Conservation (phyloP, 2,888 invertebrate genomes). For the Eupithecia subfuscata region DNA sequence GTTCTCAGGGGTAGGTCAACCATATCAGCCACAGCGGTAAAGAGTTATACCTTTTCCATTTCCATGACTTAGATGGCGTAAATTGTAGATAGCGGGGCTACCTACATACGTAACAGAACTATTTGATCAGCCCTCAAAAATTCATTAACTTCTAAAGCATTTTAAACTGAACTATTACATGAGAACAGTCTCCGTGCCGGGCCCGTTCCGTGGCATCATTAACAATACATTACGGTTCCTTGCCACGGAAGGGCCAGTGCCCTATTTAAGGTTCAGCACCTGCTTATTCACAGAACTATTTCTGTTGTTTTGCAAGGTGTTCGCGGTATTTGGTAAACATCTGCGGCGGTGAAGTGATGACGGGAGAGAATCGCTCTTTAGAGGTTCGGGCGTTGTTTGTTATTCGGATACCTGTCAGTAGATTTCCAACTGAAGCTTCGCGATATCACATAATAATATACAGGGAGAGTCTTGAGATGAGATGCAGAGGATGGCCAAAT, state of each 20-base stretch:
- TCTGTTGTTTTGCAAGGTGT: slow-evolving; percentile 22
- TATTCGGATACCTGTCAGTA: neutral
- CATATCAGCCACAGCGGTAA: neutral
- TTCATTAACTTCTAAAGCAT: neutral
- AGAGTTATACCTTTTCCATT: neutral
- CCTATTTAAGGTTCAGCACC: slow-evolving; percentile 37
- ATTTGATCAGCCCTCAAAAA: neutral
- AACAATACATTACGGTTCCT: slow-evolving; percentile 28
- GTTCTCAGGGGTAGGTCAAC: neutral
- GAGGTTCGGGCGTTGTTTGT: neutral
- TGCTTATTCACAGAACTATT: slow-evolving; percentile 29
- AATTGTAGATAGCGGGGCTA: too few relatives aligned
- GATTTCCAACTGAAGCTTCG: neutral
- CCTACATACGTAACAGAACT: neutral
- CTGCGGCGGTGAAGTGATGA: neutral
- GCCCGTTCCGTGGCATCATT: slow-evolving; percentile 25
- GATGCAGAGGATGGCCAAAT: too few relatives aligned
- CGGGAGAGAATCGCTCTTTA: neutral
- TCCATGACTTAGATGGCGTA: too few relatives aligned
- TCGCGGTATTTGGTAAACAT: slow-evolving; percentile 5
- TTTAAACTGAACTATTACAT: neutral
- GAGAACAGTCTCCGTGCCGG: slow-evolving; percentile 9
- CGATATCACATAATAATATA: too few relatives aligned
- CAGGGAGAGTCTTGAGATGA: too few relatives aligned
- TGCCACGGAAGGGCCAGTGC: slow-evolving; percentile 30